These are phyloP conservation scores for Clivina fossor DNA, from an alignment of 2,888 invertebrate genomes.

Conservation along the genomic window DNA sequence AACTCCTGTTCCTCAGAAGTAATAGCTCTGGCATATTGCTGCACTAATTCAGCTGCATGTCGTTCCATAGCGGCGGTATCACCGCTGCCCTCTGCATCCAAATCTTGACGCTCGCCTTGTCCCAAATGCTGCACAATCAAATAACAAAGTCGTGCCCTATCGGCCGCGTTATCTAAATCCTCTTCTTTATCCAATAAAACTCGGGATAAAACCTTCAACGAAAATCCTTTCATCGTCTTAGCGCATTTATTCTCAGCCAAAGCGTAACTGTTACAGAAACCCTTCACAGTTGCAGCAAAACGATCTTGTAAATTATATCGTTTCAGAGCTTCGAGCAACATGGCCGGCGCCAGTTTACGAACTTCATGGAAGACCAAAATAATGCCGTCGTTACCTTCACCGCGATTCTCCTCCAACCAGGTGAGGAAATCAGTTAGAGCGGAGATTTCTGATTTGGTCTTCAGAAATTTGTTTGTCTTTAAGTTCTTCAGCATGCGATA, in stretches of 20 bases:
- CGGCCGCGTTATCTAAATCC: constrained; percentile 57
- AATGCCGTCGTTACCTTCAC: constrained; percentile 60
- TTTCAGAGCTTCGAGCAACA: constrained; percentile 65
- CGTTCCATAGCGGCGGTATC: constrained; percentile 52
- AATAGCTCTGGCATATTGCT: constrained; percentile 67
- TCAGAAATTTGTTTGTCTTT: constrained; percentile 72
- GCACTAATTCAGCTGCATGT: constrained; percentile 64
- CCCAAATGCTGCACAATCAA: constrained; percentile 72
- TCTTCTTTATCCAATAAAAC: constrained; percentile 61
- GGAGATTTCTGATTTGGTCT: constrained; percentile 70
- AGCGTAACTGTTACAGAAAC: constrained; percentile 71
- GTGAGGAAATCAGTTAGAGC: constrained; percentile 66
- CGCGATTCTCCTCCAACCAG: constrained; percentile 63
- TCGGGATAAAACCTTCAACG: constrained; percentile 63
- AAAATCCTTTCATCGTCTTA: constrained; percentile 64
- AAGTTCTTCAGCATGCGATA: constrained; percentile 82
- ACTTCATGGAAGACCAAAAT: constrained; percentile 68
- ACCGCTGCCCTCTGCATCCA: constrained; percentile 57
- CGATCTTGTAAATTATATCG: constrained; percentile 67
- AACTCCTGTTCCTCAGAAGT: constrained; percentile 69
- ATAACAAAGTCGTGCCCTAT: constrained; percentile 71
- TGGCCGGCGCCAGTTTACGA: constrained; percentile 65
- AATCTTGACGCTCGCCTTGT: constrained; percentile 57
- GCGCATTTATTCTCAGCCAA: constrained; percentile 69
- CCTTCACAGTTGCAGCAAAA: constrained; percentile 69